Evolutionary conservation across 2,888 invertebrate genomes (phyloP).

Genomic region (Leptopilina myrica): DNA sequence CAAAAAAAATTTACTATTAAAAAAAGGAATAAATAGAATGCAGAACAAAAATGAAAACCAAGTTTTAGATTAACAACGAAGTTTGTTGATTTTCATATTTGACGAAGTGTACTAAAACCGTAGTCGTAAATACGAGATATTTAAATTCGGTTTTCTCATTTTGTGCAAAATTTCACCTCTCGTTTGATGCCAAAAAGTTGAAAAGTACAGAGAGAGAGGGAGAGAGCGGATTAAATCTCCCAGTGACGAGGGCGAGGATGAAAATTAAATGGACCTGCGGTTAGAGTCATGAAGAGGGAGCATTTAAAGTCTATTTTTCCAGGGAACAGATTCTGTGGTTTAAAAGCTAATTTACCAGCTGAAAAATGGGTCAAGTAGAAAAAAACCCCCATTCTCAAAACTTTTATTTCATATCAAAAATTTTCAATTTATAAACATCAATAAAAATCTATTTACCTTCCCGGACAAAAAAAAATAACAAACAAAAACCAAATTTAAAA

Average conservation of each 20-base stretch:
- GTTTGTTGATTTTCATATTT: background rate
- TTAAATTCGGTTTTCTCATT: slow-evolving; percentile 4
- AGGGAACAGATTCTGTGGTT: slow-evolving; percentile 23
- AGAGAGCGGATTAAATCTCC: slow-evolving; percentile 14
- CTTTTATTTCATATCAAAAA: background rate
- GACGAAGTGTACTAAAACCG: background rate
- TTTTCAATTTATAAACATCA: background rate
- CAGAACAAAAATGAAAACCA: too few relatives aligned
- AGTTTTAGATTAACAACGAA: too few relatives aligned
- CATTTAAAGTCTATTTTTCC: slow-evolving; percentile 30
- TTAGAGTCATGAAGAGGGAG: slow-evolving; percentile 25
- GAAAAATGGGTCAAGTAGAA: background rate
- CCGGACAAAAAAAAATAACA: too few relatives aligned
- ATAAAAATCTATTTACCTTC: too few relatives aligned
- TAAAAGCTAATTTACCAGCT: slow-evolving; percentile 12
- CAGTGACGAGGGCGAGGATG: slow-evolving; percentile 33
- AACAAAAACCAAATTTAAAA: too few relatives aligned
- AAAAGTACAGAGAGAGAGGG: background rate
- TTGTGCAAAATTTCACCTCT: slow-evolving; percentile 9
- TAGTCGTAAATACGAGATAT: background rate
- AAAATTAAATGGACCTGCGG: slow-evolving; percentile 29
- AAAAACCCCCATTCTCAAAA: background rate
- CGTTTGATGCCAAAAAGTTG: slow-evolving; percentile 29
- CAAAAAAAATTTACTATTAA: too few relatives aligned
- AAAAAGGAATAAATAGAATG: too few relatives aligned